A percentile compares a stretch with the other conserved stretches of the same genome.
phyloP scores from a whole-genome alignment of 2,797 vertebrate species.

The Benthosema pterotum region DNA sequence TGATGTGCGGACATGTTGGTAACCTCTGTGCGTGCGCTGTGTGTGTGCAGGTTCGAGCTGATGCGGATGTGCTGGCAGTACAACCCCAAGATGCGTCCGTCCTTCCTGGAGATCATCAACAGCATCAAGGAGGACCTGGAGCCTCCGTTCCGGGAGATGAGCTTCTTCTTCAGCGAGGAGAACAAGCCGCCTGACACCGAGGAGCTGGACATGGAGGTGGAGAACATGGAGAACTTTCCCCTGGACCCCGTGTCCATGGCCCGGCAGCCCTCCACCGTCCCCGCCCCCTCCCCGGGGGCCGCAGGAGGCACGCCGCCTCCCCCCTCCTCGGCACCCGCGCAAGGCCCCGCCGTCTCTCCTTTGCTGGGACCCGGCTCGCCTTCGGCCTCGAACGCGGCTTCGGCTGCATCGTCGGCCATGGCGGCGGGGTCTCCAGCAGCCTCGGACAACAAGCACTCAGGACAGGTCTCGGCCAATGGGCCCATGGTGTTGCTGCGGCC shows the following conservation, averaged over 20 bases:
- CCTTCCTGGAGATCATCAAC: conserved; percentile 96
- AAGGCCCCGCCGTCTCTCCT: conserved; percentile 70
- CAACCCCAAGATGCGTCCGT: conserved; percentile 96
- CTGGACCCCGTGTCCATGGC: conserved; percentile 88
- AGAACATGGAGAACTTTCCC: conserved; percentile 97
- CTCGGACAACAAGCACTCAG: conserved; percentile 90
- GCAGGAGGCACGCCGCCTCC: conserved; percentile 74
- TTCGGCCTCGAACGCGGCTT: conserved; percentile 56
- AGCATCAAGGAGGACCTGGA: conserved; percentile 96
- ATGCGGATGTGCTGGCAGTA: conserved; percentile 99
- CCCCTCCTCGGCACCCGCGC: too few species aligned
- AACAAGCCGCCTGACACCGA: conserved; percentile 96
- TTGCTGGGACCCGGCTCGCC: conserved; percentile 65
- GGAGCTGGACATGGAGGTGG: conserved; percentile 94
- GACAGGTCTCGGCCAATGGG: conserved; percentile 88
- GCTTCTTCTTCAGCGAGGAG: conserved; percentile 99
- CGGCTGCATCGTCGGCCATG: conserved; percentile 48
- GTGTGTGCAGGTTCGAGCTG: conserved; percentile 87
- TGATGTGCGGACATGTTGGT: too few species aligned
- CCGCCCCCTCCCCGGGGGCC: conserved; percentile 42
- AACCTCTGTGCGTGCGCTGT: too few species aligned
- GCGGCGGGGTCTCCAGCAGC: conserved; percentile 61
- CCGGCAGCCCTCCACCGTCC: conserved; percentile 78
- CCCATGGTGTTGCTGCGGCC: conserved; percentile 89
- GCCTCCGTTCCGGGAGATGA: conserved; percentile 90